A percentile compares a stretch with the other conserved stretches of the same genome.
Evolutionary conservation across 2,113 vertebrate species (phyloP).

Genomic region (Thunnus thynnus): DNA sequence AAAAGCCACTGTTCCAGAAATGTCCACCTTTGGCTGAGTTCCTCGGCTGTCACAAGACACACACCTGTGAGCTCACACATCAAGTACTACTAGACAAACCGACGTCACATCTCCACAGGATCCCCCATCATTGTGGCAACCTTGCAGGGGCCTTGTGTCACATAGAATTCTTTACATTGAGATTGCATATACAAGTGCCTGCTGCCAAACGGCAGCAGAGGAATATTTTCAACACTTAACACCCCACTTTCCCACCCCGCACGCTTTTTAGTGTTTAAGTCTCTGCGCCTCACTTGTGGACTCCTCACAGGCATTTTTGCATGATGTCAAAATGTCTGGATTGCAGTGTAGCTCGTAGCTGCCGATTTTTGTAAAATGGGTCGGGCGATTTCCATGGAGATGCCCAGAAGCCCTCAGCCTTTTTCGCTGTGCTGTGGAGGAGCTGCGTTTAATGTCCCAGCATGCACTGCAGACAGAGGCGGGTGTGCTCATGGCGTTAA

Average conservation of each 20-base stretch:
- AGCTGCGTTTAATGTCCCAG: slow-evolving; percentile 76
- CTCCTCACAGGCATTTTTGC: slow-evolving; percentile 72
- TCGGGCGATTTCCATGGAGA: slow-evolving; percentile 57
- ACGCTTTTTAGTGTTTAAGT: slow-evolving; percentile 28
- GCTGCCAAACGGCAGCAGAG: slow-evolving; percentile 54
- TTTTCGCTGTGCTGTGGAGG: slow-evolving; percentile 66
- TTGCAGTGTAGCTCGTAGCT: slow-evolving; percentile 81
- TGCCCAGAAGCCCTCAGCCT: slow-evolving; percentile 57
- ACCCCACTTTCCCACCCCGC: slow-evolving; percentile 17
- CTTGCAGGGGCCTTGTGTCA: slow-evolving; percentile 68
- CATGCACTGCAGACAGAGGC: slow-evolving; percentile 79
- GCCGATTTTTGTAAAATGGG: slow-evolving; percentile 78
- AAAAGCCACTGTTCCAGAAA: slow-evolving; percentile 44
- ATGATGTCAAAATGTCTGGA: slow-evolving; percentile 70
- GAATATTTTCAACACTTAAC: slow-evolving; percentile 55
- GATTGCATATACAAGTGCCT: slow-evolving; percentile 84
- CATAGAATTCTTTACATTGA: slow-evolving; percentile 75
- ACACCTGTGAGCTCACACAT: slow-evolving; percentile 82
- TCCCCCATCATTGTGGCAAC: slow-evolving; percentile 67
- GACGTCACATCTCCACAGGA: slow-evolving; percentile 65
- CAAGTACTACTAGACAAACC: slow-evolving; percentile 72
- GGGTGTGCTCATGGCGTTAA: slow-evolving; percentile 72
- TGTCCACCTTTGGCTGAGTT: slow-evolving; percentile 43
- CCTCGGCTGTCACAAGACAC: slow-evolving; percentile 36
- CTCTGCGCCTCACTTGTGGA: slow-evolving; percentile 46